Evolutionary conservation across 2,113 vertebrate genomes (phyloP).

Genomic region (Andinoacara biseriatus): DNA sequence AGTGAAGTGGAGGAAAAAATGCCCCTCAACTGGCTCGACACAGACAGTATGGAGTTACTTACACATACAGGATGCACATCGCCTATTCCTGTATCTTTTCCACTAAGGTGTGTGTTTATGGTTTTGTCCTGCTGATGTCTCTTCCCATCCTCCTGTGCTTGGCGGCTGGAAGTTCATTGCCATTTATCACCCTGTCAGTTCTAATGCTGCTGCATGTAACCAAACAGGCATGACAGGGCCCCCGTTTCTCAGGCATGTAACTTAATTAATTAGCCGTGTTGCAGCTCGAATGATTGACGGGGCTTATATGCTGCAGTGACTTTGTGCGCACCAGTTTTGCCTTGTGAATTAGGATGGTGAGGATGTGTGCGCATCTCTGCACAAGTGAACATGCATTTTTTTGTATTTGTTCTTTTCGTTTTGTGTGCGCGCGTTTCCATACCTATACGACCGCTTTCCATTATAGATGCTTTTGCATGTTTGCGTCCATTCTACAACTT

Average conservation of each 20-base stretch:
- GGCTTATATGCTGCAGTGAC: conserved; percentile 10
- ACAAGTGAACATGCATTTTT: background rate
- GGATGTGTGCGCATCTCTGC: background rate
- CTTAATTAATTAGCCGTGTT: conserved; percentile 67
- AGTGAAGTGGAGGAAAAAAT: conserved; percentile 7
- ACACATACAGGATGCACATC: background rate
- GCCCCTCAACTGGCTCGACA: conserved; percentile 40
- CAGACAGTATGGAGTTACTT: background rate
- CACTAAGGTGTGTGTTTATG: background rate
- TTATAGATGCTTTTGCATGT: background rate
- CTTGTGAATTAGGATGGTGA: background rate
- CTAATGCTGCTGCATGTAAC: conserved; percentile 36
- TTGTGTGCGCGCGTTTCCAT: background rate
- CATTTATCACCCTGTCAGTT: conserved; percentile 58
- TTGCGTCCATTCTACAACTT: background rate
- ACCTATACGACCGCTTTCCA: background rate
- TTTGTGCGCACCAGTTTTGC: conserved; percentile 11
- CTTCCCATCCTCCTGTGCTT: conserved; percentile 2
- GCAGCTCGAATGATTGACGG: conserved; percentile 57
- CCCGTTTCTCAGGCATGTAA: conserved; percentile 60
- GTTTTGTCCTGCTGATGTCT: background rate
- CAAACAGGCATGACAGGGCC: conserved; percentile 55
- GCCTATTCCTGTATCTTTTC: background rate
- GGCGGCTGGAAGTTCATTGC: conserved; percentile 22
- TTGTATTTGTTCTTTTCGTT: background rate